Conservation (phyloP, 2,113 vertebrate species). For the Mirounga angustirostris region DNA sequence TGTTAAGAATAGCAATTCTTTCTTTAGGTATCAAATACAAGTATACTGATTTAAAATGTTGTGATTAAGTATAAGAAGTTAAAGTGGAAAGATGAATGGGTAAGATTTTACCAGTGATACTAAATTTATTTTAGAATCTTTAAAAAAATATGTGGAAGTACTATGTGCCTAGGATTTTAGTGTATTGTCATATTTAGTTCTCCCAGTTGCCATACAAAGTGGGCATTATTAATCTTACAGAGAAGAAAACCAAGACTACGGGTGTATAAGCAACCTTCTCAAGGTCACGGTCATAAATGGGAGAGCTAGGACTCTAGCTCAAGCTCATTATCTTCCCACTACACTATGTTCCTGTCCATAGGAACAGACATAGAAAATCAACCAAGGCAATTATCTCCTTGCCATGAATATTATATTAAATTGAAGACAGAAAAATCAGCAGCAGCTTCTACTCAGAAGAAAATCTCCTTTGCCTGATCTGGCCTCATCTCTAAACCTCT, state of each 20-base stretch:
- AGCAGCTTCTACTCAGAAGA: background rate
- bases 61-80: background rate
- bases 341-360: background rate
- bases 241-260: background rate
- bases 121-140: slow-evolving; percentile 13
- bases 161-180: background rate
- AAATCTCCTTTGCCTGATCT: background rate
- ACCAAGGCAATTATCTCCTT: background rate
- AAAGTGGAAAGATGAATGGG: background rate
- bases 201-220: background rate
- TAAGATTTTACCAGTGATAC: background rate
- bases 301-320: background rate
- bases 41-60: background rate
- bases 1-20: background rate
- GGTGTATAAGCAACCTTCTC: background rate
- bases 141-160: background rate
- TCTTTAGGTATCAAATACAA: slow-evolving; percentile 1
- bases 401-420: background rate
- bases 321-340: background rate
- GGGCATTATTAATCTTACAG: background rate
- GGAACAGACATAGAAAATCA: background rate
- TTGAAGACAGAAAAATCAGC: background rate
- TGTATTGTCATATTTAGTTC: background rate
- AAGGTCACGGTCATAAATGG: background rate
- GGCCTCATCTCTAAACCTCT: background rate